Conservation (phyloP, 2,888 invertebrate genomes). For the Idaea dimidiata region DNA sequence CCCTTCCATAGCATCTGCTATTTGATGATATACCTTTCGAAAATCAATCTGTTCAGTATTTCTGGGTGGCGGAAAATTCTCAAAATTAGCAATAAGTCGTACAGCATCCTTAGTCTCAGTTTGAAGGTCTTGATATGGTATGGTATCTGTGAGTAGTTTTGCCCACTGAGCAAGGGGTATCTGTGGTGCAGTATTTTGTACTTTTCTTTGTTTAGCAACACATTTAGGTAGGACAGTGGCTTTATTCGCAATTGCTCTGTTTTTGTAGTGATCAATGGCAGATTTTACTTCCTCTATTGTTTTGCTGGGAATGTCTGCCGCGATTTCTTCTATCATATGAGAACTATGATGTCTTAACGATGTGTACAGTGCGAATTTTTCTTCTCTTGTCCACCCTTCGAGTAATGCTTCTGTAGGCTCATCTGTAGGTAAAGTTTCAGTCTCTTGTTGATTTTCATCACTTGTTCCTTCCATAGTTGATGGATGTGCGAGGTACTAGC, state of each 20-base stretch:
- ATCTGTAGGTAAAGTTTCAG: too few relatives aligned
- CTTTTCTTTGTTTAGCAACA: constrained; percentile 9
- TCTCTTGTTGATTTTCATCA: too few relatives aligned
- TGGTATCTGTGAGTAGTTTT: constrained; percentile 47
- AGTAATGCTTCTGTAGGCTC: constrained; percentile 20
- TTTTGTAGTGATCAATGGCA: constrained; percentile 49
- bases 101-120: constrained; percentile 59
- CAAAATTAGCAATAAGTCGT: constrained; percentile 63
- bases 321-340: constrained; percentile 37
- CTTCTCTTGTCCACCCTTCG: constrained; percentile 55
- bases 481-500: too few relatives aligned
- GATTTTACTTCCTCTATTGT: constrained; percentile 39
- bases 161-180: constrained; percentile 59
- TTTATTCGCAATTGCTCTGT: constrained; percentile 33
- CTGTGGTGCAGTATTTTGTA: constrained; percentile 22
- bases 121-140: constrained; percentile 46
- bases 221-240: constrained; percentile 3
- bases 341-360: constrained; percentile 46
- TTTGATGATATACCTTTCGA: constrained; percentile 49
- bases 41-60: constrained; percentile 54
- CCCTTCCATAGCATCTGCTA: constrained; percentile 68
- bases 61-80: constrained; percentile 46
- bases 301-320: constrained; percentile 43
- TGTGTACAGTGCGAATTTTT: constrained; percentile 51
- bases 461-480: too few relatives aligned